These are phyloP conservation scores for Gastracanthus pulcherrimus DNA, from an alignment of 2,888 invertebrate species.

Conservation along the genomic window DNA sequence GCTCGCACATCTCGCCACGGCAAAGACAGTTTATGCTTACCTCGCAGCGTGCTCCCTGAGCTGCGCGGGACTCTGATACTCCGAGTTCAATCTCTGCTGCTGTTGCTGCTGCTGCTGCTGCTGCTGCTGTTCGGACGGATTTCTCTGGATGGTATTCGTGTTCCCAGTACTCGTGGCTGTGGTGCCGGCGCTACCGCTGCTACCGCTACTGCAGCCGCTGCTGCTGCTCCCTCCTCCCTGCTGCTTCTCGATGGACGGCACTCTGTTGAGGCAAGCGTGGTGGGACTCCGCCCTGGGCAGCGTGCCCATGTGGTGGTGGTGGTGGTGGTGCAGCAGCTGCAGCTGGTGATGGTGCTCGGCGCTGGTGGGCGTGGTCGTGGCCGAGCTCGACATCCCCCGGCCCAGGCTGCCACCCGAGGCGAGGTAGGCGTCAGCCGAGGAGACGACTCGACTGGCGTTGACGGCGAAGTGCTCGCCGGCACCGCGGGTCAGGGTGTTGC, in stretches of 20 bases:
- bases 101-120: slow-evolving; percentile 63
- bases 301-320: slow-evolving; percentile 51
- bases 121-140: slow-evolving; percentile 74
- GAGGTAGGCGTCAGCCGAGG: slow-evolving; percentile 67
- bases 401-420: slow-evolving; percentile 59
- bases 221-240: slow-evolving; percentile 12
- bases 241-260: slow-evolving; percentile 69
- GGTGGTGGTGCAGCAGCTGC: slow-evolving; percentile 57
- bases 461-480: slow-evolving; percentile 60
- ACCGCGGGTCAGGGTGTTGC: slow-evolving; percentile 79
- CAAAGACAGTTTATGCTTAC: slow-evolving; percentile 76
- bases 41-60: slow-evolving; percentile 74
- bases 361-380: slow-evolving; percentile 56
- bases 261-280: slow-evolving; percentile 68
- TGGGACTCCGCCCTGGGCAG: slow-evolving; percentile 66
- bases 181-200: not conserved
- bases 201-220: slow-evolving; percentile 3
- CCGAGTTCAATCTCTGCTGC: slow-evolving; percentile 70
- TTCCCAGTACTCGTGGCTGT: slow-evolving; percentile 53
- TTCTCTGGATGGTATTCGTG: slow-evolving; percentile 69
- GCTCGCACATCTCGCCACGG: slow-evolving; percentile 46
- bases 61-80: slow-evolving; percentile 74
- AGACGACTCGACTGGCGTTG: slow-evolving; percentile 57
- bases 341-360: slow-evolving; percentile 60
- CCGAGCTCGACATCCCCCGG: slow-evolving; percentile 46